Percentiles rank a stretch among this genome's conserved stretches.
Evolutionary conservation across 53 echinoderm and acorn worm genomes (phyloP).

Genomic region (Hippasteria phrygiana): DNA sequence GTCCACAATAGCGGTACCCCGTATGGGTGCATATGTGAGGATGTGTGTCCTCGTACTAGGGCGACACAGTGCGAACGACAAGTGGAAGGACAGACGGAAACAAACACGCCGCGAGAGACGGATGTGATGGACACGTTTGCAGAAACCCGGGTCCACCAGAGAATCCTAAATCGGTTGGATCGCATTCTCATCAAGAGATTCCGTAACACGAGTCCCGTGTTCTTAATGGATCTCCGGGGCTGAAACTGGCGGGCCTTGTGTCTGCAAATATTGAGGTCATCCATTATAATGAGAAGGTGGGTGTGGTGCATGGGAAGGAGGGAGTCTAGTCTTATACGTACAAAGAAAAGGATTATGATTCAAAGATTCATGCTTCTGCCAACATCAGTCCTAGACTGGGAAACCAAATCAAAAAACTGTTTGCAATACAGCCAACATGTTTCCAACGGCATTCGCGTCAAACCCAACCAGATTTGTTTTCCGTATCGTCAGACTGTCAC

Average conservation of each 20-base stretch:
- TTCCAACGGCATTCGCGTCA: not conserved
- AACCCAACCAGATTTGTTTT: no score
- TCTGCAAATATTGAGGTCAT: not conserved
- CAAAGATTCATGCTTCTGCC: not conserved
- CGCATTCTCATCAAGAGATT: not conserved
- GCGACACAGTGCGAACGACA: no score
- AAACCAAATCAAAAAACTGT: not conserved
- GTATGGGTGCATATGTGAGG: no score
- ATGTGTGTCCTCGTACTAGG: no score
- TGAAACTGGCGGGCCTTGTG: not conserved
- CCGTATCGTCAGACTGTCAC: no score
- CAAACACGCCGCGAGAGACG: not conserved
- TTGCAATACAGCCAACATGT: not conserved
- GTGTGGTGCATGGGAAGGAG: no score
- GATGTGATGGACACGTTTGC: not conserved
- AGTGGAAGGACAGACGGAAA: not conserved
- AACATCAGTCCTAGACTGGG: not conserved
- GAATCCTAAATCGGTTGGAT: not conserved
- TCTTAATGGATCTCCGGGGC: constrained; percentile 19
- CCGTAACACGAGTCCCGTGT: not conserved
- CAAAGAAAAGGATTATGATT: not conserved
- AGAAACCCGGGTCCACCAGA: not conserved
- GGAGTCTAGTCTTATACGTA: not conserved
- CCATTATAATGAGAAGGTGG: not conserved
- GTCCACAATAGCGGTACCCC: no score